Evolutionary conservation across 92 coral and sea anemone species (phyloP).

Genomic region (Phymanthus crucifer): DNA sequence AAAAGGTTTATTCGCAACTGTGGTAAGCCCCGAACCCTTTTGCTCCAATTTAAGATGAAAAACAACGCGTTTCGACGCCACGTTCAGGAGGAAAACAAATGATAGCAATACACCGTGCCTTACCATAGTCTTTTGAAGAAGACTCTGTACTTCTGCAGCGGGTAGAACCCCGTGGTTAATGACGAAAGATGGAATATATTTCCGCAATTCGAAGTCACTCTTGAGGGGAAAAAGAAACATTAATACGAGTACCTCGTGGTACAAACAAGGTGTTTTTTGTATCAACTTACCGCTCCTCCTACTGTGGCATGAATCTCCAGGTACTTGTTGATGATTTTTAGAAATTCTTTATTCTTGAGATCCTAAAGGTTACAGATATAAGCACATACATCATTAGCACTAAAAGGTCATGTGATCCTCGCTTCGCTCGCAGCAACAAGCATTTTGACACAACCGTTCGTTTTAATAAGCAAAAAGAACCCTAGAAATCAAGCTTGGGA

Average conservation of each 20-base stretch:
- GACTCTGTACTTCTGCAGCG: slow-evolving; percentile 61
- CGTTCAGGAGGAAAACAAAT: neutral
- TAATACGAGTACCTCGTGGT: neutral
- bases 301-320: slow-evolving; percentile 93
- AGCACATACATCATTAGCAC: neutral
- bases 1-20: too few relatives aligned
- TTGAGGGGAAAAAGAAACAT: slow-evolving; percentile 10
- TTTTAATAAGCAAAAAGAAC: too few relatives aligned
- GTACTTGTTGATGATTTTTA: slow-evolving; percentile 74
- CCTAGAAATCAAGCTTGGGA: too few relatives aligned
- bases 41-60: neutral
- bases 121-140: slow-evolving; percentile 87
- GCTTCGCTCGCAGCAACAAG: neutral
- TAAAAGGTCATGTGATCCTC: neutral
- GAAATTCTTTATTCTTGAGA: slow-evolving; percentile 53
- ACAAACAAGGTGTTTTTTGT: neutral
- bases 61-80: neutral
- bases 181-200: slow-evolving; percentile 70
- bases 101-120: neutral
- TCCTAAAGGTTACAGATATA: slow-evolving; percentile 63
- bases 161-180: slow-evolving; percentile 89
- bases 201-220: slow-evolving; percentile 41
- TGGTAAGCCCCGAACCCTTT: too few relatives aligned
- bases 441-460: too few relatives aligned
- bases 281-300: slow-evolving; percentile 87